These are phyloP conservation scores for Salvelinus namaycush DNA, from an alignment of 2,113 vertebrate species.

Conservation along the genomic window DNA sequence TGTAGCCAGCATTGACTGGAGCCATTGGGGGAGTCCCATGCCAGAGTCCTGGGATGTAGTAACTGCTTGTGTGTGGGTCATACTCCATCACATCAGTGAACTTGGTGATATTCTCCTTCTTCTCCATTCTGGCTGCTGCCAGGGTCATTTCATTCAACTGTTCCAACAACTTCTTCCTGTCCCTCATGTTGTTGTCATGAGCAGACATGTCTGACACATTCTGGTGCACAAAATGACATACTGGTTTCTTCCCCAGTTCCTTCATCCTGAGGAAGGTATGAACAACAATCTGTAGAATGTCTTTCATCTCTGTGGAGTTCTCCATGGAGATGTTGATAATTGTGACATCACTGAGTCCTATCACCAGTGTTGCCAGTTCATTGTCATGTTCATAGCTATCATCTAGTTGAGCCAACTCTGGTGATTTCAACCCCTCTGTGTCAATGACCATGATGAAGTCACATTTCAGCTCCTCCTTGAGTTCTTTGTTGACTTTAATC, in stretches of 20 bases:
- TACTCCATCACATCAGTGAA: no score
- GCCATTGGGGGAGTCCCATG: constrained; percentile 59
- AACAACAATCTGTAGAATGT: constrained; percentile 55
- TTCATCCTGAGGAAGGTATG: constrained; percentile 73
- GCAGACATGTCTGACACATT: no score
- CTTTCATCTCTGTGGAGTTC: constrained; percentile 63
- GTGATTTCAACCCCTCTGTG: constrained; percentile 64
- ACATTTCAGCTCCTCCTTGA: constrained; percentile 64
- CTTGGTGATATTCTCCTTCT: no score
- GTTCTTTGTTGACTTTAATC: constrained; percentile 56
- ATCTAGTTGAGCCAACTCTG: constrained; percentile 30
- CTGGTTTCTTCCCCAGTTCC: constrained; percentile 25
- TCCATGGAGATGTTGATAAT: constrained; percentile 40
- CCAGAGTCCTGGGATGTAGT: constrained; percentile 49
- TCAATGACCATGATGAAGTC: constrained; percentile 76
- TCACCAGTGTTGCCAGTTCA: no score
- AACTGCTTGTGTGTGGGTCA: no score
- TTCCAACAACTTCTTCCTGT: no score
- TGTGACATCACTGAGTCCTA: no score
- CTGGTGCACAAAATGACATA: no score
- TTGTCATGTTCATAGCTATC: constrained; percentile 52
- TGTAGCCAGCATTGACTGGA: constrained; percentile 45
- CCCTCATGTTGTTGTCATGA: no score
- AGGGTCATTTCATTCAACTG: no score
- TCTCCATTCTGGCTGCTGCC: no score